phyloP scores from a whole-genome alignment of 2,113 vertebrate genomes.

The Cygnus buccinator region DNA sequence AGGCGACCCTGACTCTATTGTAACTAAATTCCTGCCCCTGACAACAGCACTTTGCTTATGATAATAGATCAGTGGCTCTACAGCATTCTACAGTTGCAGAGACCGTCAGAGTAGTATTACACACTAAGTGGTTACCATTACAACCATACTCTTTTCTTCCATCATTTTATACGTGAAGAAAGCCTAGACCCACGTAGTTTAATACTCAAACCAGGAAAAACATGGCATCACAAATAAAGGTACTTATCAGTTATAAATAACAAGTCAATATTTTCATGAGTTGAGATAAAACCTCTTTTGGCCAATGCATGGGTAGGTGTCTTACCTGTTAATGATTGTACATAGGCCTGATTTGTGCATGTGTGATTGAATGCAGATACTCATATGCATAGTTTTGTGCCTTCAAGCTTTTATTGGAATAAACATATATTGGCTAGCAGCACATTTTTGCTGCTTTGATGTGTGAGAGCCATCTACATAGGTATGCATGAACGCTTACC shows the following conservation, averaged over 20 bases:
- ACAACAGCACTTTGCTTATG: neutral
- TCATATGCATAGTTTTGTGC: neutral
- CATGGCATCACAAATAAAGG: rapidly evolving
- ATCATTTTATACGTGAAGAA: rapidly evolving
- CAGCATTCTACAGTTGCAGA: neutral
- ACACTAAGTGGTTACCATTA: neutral
- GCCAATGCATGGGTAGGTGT: neutral
- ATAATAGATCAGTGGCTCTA: rapidly evolving
- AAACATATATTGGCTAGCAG: too few relatives aligned
- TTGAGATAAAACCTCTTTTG: neutral
- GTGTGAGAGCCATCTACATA: neutral
- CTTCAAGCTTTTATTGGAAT: neutral
- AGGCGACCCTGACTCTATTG: slow-evolving; percentile 14
- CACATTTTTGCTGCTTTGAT: neutral
- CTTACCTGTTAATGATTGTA: neutral
- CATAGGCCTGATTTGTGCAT: neutral
- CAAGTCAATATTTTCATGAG: neutral
- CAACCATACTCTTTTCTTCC: neutral
- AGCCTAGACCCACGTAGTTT: neutral
- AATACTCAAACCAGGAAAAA: neutral
- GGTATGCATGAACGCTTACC: neutral
- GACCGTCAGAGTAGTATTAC: neutral
- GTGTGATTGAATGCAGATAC: neutral
- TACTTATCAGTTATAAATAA: neutral
- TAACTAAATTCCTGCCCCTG: neutral